Evolutionary conservation across 2,888 invertebrate genomes (phyloP).

Genomic region (Strigamia crassipes): DNA sequence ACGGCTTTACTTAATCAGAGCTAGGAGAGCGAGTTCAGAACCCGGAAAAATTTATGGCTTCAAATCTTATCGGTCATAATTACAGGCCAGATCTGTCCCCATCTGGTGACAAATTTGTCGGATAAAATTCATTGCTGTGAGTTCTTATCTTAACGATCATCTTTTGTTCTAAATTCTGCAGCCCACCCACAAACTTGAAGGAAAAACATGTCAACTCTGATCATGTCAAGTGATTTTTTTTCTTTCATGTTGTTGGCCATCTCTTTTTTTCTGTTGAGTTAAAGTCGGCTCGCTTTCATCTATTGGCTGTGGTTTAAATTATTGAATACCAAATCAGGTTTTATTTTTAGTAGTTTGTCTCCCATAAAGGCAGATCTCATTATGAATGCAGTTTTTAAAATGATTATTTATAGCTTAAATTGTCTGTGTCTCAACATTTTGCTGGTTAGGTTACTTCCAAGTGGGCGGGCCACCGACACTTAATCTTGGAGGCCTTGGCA

Average conservation of each 20-base stretch:
- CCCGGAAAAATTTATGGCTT: background rate
- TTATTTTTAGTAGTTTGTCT: background rate
- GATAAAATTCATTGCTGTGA: conserved; percentile 8
- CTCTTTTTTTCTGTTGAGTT: background rate
- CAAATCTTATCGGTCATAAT: conserved; percentile 1
- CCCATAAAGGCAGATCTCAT: background rate
- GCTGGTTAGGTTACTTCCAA: conserved; percentile 22
- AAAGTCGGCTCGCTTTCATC: background rate
- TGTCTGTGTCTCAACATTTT: background rate
- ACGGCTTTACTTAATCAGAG: too few relatives aligned
- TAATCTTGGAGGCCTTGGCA: conserved; percentile 26
- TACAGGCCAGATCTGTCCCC: conserved; percentile 7
- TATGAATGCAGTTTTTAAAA: background rate
- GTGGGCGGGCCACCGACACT: conserved; percentile 9
- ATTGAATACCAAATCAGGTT: background rate
- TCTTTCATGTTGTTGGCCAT: conserved; percentile 4
- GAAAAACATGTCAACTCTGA: conserved; percentile 18
- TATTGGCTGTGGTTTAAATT: background rate
- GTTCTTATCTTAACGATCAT: conserved; percentile 6
- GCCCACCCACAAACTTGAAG: conserved; percentile 13
- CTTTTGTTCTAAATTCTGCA: conserved; percentile 35
- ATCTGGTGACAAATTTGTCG: conserved; percentile 31
- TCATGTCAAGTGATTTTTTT: background rate
- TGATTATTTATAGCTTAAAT: background rate
- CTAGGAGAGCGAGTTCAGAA: background rate